phyloP scores from a whole-genome alignment of 1,140 invertebrate genomes.

The Penaeus japonicus region DNA sequence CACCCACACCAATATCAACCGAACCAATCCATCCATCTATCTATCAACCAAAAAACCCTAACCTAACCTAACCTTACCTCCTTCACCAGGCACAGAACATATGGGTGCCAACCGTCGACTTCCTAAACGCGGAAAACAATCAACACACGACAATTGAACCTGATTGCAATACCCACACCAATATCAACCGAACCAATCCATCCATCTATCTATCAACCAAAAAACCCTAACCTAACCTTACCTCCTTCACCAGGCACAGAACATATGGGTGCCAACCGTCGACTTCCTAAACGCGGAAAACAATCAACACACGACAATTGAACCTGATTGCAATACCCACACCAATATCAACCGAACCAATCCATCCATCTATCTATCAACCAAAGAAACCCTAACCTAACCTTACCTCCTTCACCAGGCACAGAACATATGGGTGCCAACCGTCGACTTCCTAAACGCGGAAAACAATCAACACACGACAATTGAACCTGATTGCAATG shows the following conservation, averaged over 20 bases:
- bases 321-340: not conserved
- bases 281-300: not conserved
- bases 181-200: too few species aligned
- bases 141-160: too few species aligned
- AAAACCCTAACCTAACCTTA: too few species aligned
- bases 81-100: not conserved
- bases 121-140: not conserved
- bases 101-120: not conserved
- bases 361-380: too few species aligned
- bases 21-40: too few species aligned
- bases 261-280: not conserved
- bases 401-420: not conserved
- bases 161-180: too few species aligned
- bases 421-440: not conserved
- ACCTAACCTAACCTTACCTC: too few species aligned
- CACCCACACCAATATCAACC: not conserved
- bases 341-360: not conserved
- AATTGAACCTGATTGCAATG: too few species aligned
- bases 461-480: too few species aligned
- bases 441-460: not conserved
- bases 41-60: too few species aligned
- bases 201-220: too few species aligned
- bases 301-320: not conserved
- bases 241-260: not conserved
- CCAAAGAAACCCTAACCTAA: too few species aligned